phyloP scores from a whole-genome alignment of 37 sponge, comb jelly and placozoan species.

The Theonella swinhoei region DNA sequence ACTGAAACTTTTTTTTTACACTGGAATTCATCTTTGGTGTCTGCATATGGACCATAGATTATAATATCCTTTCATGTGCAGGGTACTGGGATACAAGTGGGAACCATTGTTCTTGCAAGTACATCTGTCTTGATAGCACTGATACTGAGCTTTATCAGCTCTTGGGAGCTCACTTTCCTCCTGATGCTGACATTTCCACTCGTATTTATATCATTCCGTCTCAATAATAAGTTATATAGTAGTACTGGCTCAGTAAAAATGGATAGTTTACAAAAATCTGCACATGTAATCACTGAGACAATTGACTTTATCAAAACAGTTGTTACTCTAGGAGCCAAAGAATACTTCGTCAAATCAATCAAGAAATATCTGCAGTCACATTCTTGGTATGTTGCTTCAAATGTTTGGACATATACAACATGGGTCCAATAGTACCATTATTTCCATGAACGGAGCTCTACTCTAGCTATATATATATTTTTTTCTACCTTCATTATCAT shows the following conservation, averaged over 20 bases:
- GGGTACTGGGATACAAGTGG: too few relatives aligned
- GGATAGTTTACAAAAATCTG: constrained; percentile 40
- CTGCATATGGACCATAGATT: too few relatives aligned
- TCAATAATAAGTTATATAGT: constrained; percentile 56
- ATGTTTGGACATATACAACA: too few relatives aligned
- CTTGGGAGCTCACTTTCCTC: constrained; percentile 83
- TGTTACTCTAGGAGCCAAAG: constrained; percentile 61
- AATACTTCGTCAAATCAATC: constrained; percentile 32
- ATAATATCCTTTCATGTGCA: too few relatives aligned
- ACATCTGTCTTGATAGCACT: too few relatives aligned
- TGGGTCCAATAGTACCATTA: too few relatives aligned
- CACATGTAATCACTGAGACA: constrained; percentile 58
- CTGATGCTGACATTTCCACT: constrained; percentile 57
- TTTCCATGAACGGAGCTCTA: too few relatives aligned
- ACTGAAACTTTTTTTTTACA: too few relatives aligned
- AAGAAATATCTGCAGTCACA: constrained; percentile 17
- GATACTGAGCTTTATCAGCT: constrained; percentile 52
- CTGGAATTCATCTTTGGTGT: too few relatives aligned
- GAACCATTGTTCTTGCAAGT: too few relatives aligned
- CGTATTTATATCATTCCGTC: constrained; percentile 33
- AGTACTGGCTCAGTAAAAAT: constrained; percentile 70
- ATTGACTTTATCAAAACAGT: constrained; percentile 84
- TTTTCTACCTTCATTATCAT: too few relatives aligned
- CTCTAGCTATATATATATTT: too few relatives aligned
- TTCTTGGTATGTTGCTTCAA: constrained; percentile 66